Percentiles rank a stretch among this genome's conserved stretches.
Evolutionary conservation across 2,888 invertebrate genomes (phyloP).

Genomic region (Synanthedon tipuliformis): DNA sequence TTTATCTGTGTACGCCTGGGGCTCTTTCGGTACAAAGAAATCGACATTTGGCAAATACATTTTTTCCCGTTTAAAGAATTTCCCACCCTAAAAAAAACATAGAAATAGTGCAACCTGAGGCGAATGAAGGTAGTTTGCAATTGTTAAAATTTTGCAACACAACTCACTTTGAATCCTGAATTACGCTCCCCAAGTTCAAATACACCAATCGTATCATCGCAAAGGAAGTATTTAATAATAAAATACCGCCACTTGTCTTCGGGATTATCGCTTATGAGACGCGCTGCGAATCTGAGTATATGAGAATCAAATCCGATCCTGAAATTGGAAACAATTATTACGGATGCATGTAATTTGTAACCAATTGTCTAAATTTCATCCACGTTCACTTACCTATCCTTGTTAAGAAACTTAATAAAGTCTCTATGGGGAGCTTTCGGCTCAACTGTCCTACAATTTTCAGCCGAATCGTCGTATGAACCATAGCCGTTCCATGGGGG

Average conservation of each 20-base stretch:
- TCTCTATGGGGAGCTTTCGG: slow-evolving; percentile 82
- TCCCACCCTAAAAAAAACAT: slow-evolving; percentile 56
- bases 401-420: slow-evolving; percentile 82
- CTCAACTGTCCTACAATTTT: slow-evolving; percentile 84
- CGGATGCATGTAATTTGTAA: no score
- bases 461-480: slow-evolving; percentile 88
- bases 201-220: slow-evolving; percentile 87
- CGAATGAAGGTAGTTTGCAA: no score
- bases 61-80: slow-evolving; percentile 76
- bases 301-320: slow-evolving; percentile 81
- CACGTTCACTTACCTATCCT: slow-evolving; percentile 72
- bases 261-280: slow-evolving; percentile 78
- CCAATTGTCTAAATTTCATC: neutral
- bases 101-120: neutral
- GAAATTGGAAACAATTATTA: slow-evolving; percentile 13
- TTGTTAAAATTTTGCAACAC: neutral
- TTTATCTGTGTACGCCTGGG: slow-evolving; percentile 79
- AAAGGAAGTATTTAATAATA: slow-evolving; percentile 82
- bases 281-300: slow-evolving; percentile 82
- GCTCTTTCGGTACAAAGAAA: slow-evolving; percentile 77
- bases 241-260: slow-evolving; percentile 77
- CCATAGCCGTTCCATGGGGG: slow-evolving; percentile 95
- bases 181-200: slow-evolving; percentile 82
- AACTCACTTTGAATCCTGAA: slow-evolving; percentile 72
- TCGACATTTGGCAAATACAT: slow-evolving; percentile 81